A percentile compares a stretch with the other conserved stretches of the same genome.
Conservation (phyloP, 2,797 vertebrate genomes). For the Eospalax fontanierii region DNA sequence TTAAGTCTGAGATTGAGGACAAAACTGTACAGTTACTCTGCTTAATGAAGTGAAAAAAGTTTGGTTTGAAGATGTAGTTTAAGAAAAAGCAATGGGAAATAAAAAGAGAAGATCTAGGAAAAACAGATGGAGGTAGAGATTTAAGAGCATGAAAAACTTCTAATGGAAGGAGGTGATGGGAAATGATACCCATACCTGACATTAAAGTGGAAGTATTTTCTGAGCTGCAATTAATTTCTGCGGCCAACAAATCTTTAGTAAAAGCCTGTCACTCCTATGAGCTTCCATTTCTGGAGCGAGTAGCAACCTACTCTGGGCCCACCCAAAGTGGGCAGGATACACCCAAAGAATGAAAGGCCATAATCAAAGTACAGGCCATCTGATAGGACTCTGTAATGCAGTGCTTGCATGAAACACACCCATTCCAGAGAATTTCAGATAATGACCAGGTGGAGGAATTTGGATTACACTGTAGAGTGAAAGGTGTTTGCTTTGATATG, state of each 20-base stretch:
- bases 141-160: not conserved
- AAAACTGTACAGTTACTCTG: not conserved
- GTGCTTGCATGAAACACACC: accelerated
- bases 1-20: not conserved
- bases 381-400: accelerated
- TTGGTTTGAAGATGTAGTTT: not conserved
- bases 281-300: not conserved
- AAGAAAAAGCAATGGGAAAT: not conserved
- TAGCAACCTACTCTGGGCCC: not conserved
- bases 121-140: not conserved
- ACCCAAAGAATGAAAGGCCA: accelerated
- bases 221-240: not conserved
- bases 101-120: not conserved
- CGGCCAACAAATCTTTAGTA: not conserved
- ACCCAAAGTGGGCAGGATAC: not conserved
- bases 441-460: no score
- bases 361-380: no score
- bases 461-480: not conserved
- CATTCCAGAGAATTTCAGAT: not conserved
- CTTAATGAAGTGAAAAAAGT: not conserved
- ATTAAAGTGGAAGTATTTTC: not conserved
- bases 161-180: not conserved
- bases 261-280: not conserved
- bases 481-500: not conserved
- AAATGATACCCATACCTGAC: not conserved